Evolutionary conservation across 2,797 vertebrate species (phyloP).

Genomic region (Monodelphis domestica): DNA sequence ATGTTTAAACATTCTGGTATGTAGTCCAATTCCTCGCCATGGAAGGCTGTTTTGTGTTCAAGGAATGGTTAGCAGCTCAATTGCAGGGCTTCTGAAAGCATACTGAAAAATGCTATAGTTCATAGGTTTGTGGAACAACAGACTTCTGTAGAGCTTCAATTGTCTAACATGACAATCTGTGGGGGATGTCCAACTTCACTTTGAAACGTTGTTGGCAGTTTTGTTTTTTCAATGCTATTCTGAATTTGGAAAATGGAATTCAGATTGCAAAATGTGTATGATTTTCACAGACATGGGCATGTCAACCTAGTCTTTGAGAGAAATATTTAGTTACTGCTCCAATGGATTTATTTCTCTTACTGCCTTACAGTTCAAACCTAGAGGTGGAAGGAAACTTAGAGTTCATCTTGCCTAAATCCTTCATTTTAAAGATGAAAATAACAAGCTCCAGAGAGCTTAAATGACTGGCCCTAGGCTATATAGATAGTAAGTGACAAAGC

Average conservation of each 20-base stretch:
- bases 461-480: background rate
- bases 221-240: constrained; percentile 17
- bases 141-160: constrained; percentile 58
- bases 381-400: background rate
- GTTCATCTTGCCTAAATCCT: background rate
- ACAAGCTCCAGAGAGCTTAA: background rate
- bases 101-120: constrained; percentile 28
- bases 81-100: constrained; percentile 38
- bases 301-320: constrained; percentile 21
- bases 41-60: constrained; percentile 43
- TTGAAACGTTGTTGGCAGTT: constrained; percentile 49
- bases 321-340: constrained; percentile 26
- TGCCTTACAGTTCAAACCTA: background rate
- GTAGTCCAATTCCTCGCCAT: constrained; percentile 6
- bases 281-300: background rate
- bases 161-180: constrained; percentile 42
- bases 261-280: constrained; percentile 2
- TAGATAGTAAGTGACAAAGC: background rate
- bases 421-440: background rate
- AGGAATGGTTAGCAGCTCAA: constrained; percentile 32
- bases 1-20: constrained; percentile 32
- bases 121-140: constrained; percentile 53
- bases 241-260: constrained; percentile 47
- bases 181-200: constrained; percentile 46
- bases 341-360: constrained; percentile 25